Percentiles rank a stretch among this genome's conserved stretches.
Evolutionary conservation across 2,113 vertebrate species (phyloP).

Genomic region (Phasianus colchicus): DNA sequence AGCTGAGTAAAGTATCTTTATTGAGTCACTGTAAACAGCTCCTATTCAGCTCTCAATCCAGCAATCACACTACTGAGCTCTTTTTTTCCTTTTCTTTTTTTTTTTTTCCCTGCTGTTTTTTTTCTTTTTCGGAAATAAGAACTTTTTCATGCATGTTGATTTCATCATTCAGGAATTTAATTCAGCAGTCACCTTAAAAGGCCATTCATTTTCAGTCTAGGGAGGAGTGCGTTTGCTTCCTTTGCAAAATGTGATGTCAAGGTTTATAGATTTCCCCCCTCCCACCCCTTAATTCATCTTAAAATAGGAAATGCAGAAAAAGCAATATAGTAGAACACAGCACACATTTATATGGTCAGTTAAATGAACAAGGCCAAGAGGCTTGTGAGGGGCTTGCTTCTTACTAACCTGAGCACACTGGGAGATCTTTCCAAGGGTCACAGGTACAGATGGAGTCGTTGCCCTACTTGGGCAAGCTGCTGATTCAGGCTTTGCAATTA

Average conservation of each 20-base stretch:
- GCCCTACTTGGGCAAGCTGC: background rate
- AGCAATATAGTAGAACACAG: background rate
- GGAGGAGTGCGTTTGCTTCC: slow-evolving; percentile 53
- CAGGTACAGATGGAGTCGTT: background rate
- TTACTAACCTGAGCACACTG: background rate
- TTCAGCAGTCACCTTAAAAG: slow-evolving; percentile 68
- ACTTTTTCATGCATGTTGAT: slow-evolving; percentile 41
- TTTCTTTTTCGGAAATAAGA: slow-evolving; percentile 44
- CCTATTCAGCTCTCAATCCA: slow-evolving; percentile 18
- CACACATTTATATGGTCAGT: background rate
- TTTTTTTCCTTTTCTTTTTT: background rate
- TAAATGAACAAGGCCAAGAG: background rate
- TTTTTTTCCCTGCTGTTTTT: background rate
- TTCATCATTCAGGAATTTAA: slow-evolving; percentile 67
- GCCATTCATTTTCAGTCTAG: slow-evolving; percentile 51
- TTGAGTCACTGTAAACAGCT: slow-evolving; percentile 43
- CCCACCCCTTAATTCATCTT: background rate
- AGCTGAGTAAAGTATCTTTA: slow-evolving; percentile 43
- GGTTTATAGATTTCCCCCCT: background rate
- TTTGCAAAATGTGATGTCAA: slow-evolving; percentile 49
- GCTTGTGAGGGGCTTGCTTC: background rate
- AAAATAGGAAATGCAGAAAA: slow-evolving; percentile 13
- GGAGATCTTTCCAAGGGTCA: slow-evolving; percentile 11
- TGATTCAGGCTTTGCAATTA: slow-evolving; percentile 46
- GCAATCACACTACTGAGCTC: background rate